These are phyloP conservation scores for Aphelinus atriplicis DNA, from an alignment of 1,140 invertebrate species.

Conservation along the genomic window DNA sequence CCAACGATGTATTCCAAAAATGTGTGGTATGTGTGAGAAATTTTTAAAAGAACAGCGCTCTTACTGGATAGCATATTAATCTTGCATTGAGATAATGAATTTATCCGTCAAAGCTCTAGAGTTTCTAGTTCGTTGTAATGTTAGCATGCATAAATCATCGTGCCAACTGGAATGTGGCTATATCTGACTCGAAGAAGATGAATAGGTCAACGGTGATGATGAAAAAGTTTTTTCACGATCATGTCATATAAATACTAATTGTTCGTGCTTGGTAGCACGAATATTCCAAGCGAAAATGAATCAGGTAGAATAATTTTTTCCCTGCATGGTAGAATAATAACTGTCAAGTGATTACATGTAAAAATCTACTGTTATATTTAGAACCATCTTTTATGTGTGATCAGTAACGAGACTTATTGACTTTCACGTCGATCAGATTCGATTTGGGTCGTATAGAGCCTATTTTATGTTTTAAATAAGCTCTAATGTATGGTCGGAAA, in stretches of 20 bases:
- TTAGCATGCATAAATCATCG: constrained; percentile 28
- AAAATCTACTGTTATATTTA: no score
- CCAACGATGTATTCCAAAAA: not conserved
- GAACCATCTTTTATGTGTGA: no score
- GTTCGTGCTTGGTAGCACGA: no score
- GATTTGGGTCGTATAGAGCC: no score
- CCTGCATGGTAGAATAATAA: no score
- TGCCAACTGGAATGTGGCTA: not conserved
- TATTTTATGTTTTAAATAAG: no score
- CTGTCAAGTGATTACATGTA: no score
- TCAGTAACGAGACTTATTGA: no score
- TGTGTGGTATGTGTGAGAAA: not conserved
- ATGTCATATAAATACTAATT: not conserved
- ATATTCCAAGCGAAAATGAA: no score
- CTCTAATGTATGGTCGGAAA: no score
- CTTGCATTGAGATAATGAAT: constrained; percentile 38
- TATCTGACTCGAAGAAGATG: not conserved
- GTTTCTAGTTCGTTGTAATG: constrained; percentile 20
- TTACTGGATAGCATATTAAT: constrained; percentile 36
- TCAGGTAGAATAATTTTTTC: no score
- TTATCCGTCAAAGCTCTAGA: constrained; percentile 25
- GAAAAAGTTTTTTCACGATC: constrained; percentile 5
- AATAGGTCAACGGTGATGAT: not conserved
- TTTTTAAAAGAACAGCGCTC: constrained; percentile 2
- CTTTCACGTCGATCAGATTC: no score